phyloP scores from a whole-genome alignment of 37 sponge, comb jelly and placozoan species.

The Haliclona indistincta region DNA sequence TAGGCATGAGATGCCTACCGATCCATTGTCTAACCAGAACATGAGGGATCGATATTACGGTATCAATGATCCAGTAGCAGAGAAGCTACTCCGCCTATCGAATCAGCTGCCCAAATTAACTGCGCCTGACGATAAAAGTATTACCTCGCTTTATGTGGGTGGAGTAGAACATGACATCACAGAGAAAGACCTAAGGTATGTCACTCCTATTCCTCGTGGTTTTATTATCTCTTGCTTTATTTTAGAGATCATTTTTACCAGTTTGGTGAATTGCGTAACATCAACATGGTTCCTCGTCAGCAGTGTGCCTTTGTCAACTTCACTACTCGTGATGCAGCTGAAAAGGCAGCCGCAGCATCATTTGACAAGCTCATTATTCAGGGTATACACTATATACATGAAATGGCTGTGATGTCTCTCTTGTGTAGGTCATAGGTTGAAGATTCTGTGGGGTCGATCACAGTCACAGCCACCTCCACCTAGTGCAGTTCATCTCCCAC shows the following conservation, averaged over 20 bases:
- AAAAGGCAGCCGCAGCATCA: slow-evolving; percentile 81
- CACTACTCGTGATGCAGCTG: slow-evolving; percentile 78
- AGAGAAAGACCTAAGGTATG: slow-evolving; percentile 83
- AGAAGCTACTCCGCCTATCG: slow-evolving; percentile 78
- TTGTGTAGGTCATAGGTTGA: slow-evolving; percentile 61
- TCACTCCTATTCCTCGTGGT: neutral
- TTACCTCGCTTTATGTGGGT: slow-evolving; percentile 94
- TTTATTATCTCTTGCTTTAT: no score
- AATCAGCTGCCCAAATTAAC: slow-evolving; percentile 72
- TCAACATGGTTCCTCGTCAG: slow-evolving; percentile 77
- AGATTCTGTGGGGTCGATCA: slow-evolving; percentile 91
- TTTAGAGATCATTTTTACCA: slow-evolving; percentile 87
- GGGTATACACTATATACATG: no score
- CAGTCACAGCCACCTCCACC: slow-evolving; percentile 49
- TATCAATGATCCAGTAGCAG: slow-evolving; percentile 94
- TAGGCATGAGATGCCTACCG: slow-evolving; percentile 98
- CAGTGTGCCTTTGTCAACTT: slow-evolving; percentile 94
- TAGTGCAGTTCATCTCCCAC: slow-evolving; percentile 4
- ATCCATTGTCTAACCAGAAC: slow-evolving; percentile 96
- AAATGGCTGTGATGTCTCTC: neutral
- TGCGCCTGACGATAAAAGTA: slow-evolving; percentile 78
- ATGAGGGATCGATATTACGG: slow-evolving; percentile 97
- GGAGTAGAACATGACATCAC: slow-evolving; percentile 75
- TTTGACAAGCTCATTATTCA: slow-evolving; percentile 88
- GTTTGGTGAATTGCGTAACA: slow-evolving; percentile 84